Evolutionary conservation across 2,797 vertebrate species (phyloP).

Genomic region (Avahi laniger): DNA sequence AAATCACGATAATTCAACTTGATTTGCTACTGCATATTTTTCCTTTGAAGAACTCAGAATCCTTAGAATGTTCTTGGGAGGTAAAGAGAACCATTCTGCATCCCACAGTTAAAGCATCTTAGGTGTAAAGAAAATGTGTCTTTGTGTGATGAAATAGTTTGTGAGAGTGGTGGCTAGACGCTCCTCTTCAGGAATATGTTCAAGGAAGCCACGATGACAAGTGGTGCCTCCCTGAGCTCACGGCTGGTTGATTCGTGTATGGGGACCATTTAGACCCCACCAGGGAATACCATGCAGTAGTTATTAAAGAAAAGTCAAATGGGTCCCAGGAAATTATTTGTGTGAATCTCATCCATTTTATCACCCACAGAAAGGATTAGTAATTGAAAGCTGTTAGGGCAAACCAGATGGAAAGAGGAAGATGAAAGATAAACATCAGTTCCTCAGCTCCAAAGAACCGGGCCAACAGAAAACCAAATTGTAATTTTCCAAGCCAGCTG

Average conservation of each 20-base stretch:
- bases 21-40: not conserved
- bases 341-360: slow-evolving; percentile 68
- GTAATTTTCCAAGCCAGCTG: slow-evolving; percentile 66
- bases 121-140: not conserved
- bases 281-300: not conserved
- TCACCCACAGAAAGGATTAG: slow-evolving; percentile 79
- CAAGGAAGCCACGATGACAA: not conserved
- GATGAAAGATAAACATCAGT: slow-evolving; percentile 71
- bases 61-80: not conserved
- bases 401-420: slow-evolving; percentile 82
- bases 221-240: not conserved
- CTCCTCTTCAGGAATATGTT: not conserved
- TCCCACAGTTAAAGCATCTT: not conserved
- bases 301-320: not conserved
- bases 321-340: slow-evolving; percentile 70
- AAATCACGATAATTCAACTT: not conserved
- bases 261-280: not conserved
- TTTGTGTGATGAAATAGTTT: not conserved
- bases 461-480: slow-evolving; percentile 70
- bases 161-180: not conserved
- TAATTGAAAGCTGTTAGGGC: slow-evolving; percentile 81
- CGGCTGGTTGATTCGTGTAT: not conserved
- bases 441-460: slow-evolving; percentile 68
- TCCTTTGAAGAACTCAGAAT: not conserved
- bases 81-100: not conserved